Percentiles rank a stretch among this genome's conserved stretches.
Evolutionary conservation across 2,888 invertebrate genomes (phyloP).

Genomic region (Conomelus anceps): DNA sequence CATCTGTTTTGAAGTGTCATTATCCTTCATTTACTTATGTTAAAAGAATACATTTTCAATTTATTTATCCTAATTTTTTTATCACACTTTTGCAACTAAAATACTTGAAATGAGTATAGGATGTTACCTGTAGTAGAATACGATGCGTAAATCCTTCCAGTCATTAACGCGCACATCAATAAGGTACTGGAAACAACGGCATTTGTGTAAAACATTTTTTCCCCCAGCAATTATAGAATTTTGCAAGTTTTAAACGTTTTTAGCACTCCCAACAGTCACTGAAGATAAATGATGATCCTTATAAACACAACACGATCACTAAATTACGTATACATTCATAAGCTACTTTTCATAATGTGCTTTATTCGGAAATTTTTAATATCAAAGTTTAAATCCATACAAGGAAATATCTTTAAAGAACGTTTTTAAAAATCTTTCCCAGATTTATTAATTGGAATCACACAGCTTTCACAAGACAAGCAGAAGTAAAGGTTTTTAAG

Average conservation of each 20-base stretch:
- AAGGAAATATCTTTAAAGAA: too few species aligned
- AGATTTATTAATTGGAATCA: too few species aligned
- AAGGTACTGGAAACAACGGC: not conserved
- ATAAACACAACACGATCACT: not conserved
- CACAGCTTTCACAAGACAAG: too few species aligned
- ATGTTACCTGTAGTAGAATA: not conserved
- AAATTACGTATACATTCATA: not conserved
- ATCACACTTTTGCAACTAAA: not conserved
- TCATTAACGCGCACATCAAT: not conserved
- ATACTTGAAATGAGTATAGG: not conserved
- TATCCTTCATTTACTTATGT: not conserved
- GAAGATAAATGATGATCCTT: not conserved
- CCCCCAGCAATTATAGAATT: not conserved
- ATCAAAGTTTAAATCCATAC: too few species aligned
- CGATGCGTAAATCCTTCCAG: not conserved
- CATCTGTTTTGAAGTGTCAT: not conserved
- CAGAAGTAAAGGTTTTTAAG: not conserved
- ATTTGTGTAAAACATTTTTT: not conserved
- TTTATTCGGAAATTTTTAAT: too few species aligned
- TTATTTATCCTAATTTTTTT: not conserved
- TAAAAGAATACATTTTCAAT: not conserved
- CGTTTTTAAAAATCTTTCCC: too few species aligned
- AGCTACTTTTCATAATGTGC: too few species aligned
- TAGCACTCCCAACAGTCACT: not conserved
- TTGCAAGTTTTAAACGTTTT: not conserved